Conservation (phyloP, 1,140 invertebrate genomes). For the Acromyrmex echinatior region DNA sequence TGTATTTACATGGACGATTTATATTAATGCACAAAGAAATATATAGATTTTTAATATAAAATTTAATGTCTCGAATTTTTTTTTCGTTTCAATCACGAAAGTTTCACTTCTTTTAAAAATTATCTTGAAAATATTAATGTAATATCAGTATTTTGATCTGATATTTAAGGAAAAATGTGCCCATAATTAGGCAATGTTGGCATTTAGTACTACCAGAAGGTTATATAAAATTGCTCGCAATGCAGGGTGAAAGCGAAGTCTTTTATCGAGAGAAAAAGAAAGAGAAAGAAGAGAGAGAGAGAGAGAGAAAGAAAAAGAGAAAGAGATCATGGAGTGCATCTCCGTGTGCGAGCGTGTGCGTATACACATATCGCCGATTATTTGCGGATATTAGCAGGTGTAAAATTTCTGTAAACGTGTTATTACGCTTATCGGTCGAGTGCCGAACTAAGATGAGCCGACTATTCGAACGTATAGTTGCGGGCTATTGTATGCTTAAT, state of each 20-base stretch:
- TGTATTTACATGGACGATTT: neutral
- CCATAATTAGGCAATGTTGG: slow-evolving; percentile 2
- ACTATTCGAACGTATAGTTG: slow-evolving; percentile 46
- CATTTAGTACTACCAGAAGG: neutral
- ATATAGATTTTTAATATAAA: neutral
- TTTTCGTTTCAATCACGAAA: neutral
- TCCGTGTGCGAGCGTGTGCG: neutral
- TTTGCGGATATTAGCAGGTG: slow-evolving; percentile 45
- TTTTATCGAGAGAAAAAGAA: neutral
- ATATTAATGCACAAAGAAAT: neutral
- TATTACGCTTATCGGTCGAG: slow-evolving; percentile 65
- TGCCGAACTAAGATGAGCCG: slow-evolving; percentile 31
- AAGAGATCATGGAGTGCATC: neutral
- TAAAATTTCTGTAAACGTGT: slow-evolving; percentile 53
- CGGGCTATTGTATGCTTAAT: slow-evolving; percentile 73
- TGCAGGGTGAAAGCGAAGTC: slow-evolving; percentile 23
- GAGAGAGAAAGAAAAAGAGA: slow-evolving; percentile 6
- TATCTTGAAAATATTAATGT: neutral
- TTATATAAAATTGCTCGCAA: slow-evolving; percentile 31
- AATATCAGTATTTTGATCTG: no score
- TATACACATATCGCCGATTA: slow-evolving; percentile 38
- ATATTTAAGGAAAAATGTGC: neutral
- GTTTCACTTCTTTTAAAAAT: neutral
- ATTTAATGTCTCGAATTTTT: neutral
- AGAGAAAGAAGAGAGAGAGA: neutral